phyloP scores from a whole-genome alignment of 2,888 invertebrate species.

The Allygus modestus region DNA sequence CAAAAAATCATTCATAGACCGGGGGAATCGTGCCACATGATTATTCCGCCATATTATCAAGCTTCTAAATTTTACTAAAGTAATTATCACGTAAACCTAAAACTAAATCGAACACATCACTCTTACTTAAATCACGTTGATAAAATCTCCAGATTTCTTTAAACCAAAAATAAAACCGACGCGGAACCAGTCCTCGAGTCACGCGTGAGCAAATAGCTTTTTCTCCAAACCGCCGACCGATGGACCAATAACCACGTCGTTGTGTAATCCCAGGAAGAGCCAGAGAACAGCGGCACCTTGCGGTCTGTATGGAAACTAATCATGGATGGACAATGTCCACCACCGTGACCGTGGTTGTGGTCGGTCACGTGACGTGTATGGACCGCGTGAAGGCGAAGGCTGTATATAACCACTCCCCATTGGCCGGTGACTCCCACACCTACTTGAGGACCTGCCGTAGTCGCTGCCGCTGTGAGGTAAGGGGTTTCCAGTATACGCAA shows the following conservation, averaged over 20 bases:
- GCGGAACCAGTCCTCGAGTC: too few relatives aligned
- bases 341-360: background rate
- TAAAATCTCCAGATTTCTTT: too few relatives aligned
- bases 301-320: slow-evolving; percentile 4
- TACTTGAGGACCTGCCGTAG: slow-evolving; percentile 1
- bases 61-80: too few relatives aligned
- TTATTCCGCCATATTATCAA: too few relatives aligned
- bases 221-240: background rate
- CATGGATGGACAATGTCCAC: background rate
- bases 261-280: background rate
- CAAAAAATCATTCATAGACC: too few relatives aligned
- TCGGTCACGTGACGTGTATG: background rate
- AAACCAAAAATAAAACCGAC: too few relatives aligned
- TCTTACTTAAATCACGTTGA: too few relatives aligned
- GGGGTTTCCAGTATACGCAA: too few relatives aligned
- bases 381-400: slow-evolving; percentile 9
- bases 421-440: background rate
- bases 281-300: background rate
- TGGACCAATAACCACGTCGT: background rate
- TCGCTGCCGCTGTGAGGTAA: background rate
- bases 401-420: background rate
- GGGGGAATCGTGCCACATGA: too few relatives aligned
- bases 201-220: background rate
- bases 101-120: too few relatives aligned
- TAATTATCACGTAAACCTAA: too few relatives aligned